Base-by-base conservation (phyloP, 2,888 invertebrate genomes). In the Cosmorhoe ocellata region DNA sequence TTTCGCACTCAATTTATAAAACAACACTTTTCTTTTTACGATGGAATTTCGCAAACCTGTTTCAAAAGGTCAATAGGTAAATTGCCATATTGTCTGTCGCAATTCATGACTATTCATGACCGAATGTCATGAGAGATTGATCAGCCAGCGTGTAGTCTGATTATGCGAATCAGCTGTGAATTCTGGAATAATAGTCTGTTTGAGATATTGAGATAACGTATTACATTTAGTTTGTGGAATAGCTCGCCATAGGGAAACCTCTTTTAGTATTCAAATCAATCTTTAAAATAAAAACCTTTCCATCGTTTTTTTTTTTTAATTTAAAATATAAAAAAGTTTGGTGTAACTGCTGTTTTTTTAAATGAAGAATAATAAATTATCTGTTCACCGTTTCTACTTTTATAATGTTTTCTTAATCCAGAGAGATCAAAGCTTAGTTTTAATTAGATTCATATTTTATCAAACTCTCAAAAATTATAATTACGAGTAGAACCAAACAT, bases 401-500 rank as follows among this genome's bases (percentile, higher is more conserved):
- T 62, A 67, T 57, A 55, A 59, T 52, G 53, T 61, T 58, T 60
- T 45, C 51, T 53, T 53, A 64, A 61, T 59, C 65, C 50, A 47
- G 39, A 66, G 69, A 66, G 71, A 71, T 72, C 72, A 72, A 69
- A 71, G 52, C 63, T 22, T 39, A 32, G 12, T 27, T 42, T 49
- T 49, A 61, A 65, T 66, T 59, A 63, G 53, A 57, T 61, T 65
- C 57, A 65, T 60, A 59, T 64, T 69, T 65, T 62, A 61, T 62
- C 55, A 48, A 45, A 38, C 43, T 42, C 26, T 39, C 33, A 4
- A 27, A 47, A 43, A 31, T 8, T 7, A 14, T 2, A 5, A 14
- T 41, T 13, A 36, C 18, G 10, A 36, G 40, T 28, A 36, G 14
- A 54, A 41, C 55, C 58, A 33, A 30, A 44, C 38, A 44, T 34